Base-by-base conservation (phyloP, 2,797 vertebrate species). In the Parotocinclus haroldoi region DNA sequence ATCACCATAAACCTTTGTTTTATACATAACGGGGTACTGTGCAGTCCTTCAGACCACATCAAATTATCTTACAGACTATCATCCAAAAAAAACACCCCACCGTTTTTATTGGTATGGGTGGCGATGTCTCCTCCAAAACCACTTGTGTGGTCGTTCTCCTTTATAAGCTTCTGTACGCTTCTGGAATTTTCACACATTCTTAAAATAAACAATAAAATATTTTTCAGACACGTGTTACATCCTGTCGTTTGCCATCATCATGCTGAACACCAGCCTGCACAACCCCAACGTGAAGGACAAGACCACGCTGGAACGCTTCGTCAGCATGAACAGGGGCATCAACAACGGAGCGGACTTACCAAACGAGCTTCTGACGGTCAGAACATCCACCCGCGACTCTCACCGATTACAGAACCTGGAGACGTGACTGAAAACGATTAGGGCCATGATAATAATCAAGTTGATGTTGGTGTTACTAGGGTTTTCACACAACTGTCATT, bases 221-320 rank as follows among this genome's bases (percentile, higher is more conserved):
- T 62, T 63, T 7, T 40, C 86, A 98, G 95, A 98, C 83, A 94
- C 95, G 2, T 98, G 95, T 83, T 98, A 98, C 61, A 88, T 98
- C 79, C 88, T 98, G 69, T 96, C 95, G 16, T 98, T 98, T 69
- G 94, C 95, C n/a, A 82, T 95, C 85, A 98, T 98, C 84, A 96
- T 97, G 95, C 77, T 98, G 69, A 98, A 97, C 87, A 98, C 95
- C 72, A 95, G 95, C 76, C 88, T 98, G 16, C 95, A 98, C 87
- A 97, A 98, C 80, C 95, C 94, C 73, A 96, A 92, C 0, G 95
- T 98, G 67, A 94, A 94, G 73, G 95, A 96, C 81, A 94, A 92
- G 79, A 93, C 93, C 0, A 86, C 89, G 0, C 91, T 96, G 66
- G 94, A 96, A 75, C 91, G 91, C 45, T 98, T 97, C 58, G 79